phyloP scores from a whole-genome alignment of 2,888 invertebrate genomes.

The Brenthis hecate region DNA sequence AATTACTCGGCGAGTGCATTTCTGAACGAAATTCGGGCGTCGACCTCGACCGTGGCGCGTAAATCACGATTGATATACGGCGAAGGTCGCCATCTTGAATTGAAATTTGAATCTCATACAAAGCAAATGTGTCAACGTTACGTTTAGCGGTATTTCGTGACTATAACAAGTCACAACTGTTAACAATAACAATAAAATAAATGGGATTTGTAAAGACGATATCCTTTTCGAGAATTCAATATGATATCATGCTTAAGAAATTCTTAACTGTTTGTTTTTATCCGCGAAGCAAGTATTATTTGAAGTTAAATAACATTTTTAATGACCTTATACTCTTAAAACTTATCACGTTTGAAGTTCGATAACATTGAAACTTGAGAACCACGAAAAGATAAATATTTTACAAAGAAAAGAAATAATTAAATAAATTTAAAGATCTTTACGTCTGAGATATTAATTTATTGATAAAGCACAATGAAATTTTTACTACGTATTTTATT shows the following conservation, averaged over 20 bases:
- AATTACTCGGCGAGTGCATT: conserved; percentile 80
- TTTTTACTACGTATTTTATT: neutral
- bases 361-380: too few species aligned
- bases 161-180: conserved; percentile 39
- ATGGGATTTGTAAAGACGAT: conserved; percentile 42
- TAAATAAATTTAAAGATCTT: too few species aligned
- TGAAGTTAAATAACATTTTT: neutral
- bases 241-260: conserved; percentile 14
- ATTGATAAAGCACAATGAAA: neutral
- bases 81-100: conserved; percentile 81
- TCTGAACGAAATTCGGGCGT: conserved; percentile 80
- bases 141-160: conserved; percentile 45
- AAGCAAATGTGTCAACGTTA: conserved; percentile 55
- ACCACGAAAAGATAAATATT: too few species aligned
- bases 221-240: conserved; percentile 24
- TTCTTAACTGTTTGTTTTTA: neutral
- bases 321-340: too few species aligned
- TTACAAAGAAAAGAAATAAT: too few species aligned
- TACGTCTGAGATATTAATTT: neutral
- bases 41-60: conserved; percentile 78
- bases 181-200: conserved; percentile 46
- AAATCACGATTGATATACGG: conserved; percentile 80
- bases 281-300: neutral
- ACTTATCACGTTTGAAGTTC: too few species aligned
- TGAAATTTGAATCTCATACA: conserved; percentile 78